Evolutionary conservation across 2,113 vertebrate genomes (phyloP).

Genomic region (Anarhynchus alexandrinus): DNA sequence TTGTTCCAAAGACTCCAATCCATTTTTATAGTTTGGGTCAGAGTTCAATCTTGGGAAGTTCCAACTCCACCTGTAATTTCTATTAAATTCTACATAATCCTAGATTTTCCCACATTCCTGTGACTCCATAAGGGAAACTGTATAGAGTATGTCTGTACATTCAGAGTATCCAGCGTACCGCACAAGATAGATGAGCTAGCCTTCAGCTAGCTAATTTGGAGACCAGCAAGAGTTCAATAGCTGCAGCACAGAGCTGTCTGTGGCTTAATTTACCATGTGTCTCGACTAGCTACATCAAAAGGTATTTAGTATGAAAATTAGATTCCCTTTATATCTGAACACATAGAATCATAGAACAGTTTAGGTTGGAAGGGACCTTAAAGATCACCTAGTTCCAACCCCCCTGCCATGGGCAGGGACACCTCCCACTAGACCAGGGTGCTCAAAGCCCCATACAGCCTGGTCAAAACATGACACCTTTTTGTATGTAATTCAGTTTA

Average conservation of each 20-base stretch:
- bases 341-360: background rate
- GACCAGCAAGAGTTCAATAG: background rate
- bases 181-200: background rate
- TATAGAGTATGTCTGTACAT: background rate
- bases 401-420: too few relatives aligned
- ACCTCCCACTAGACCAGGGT: too few relatives aligned
- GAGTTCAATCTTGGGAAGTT: background rate
- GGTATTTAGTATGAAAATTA: background rate
- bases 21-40: background rate
- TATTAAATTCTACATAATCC: background rate
- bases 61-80: background rate
- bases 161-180: background rate
- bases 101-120: background rate
- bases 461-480: background rate
- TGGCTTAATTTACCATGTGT: background rate
- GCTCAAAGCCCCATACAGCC: too few relatives aligned
- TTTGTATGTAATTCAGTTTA: background rate
- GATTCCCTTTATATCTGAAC: background rate
- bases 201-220: background rate
- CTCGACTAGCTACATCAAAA: background rate
- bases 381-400: too few relatives aligned
- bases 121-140: background rate
- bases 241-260: background rate
- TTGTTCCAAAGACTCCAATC: background rate
- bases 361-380: too few relatives aligned